Evolutionary conservation across 2,888 invertebrate species (phyloP).

Genomic region (Bruchidius siliquastri): DNA sequence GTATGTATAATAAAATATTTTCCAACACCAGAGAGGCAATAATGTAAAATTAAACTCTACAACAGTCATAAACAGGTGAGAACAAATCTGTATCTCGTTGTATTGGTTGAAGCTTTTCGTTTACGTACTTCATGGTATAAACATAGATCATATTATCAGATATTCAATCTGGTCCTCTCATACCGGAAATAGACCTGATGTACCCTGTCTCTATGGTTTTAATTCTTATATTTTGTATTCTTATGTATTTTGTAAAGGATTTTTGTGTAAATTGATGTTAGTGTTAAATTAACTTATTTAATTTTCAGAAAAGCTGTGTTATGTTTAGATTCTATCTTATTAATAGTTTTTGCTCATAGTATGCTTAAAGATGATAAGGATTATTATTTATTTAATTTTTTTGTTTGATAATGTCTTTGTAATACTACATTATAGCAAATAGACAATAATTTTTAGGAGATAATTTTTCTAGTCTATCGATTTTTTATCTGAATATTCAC

Average conservation of each 20-base stretch:
- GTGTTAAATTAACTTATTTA: slow-evolving; percentile 15
- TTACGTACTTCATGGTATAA: too few relatives aligned
- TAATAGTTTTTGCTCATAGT: slow-evolving; percentile 33
- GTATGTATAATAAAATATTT: too few relatives aligned
- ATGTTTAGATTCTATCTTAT: slow-evolving; percentile 30
- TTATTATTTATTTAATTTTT: slow-evolving; percentile 38
- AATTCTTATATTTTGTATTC: slow-evolving; percentile 2
- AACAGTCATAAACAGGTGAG: too few relatives aligned
- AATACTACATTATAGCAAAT: slow-evolving; percentile 26
- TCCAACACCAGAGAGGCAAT: too few relatives aligned
- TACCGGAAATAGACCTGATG: slow-evolving; percentile 9
- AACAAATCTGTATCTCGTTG: too few relatives aligned
- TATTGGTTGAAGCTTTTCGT: too few relatives aligned
- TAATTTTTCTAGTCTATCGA: slow-evolving; percentile 42
- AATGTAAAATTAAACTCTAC: too few relatives aligned
- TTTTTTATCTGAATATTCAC: slow-evolving; percentile 35
- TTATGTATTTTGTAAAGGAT: neutral
- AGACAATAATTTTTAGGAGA: slow-evolving; percentile 33
- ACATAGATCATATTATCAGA: neutral
- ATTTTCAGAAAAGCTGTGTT: slow-evolving; percentile 34
- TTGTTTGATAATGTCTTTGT: slow-evolving; percentile 29
- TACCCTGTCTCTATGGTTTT: slow-evolving; percentile 17
- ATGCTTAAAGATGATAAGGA: slow-evolving; percentile 29
- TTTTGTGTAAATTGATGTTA: neutral
- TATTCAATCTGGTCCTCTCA: neutral